phyloP scores from a whole-genome alignment of 2,113 vertebrate species.

The Tupaia tana region DNA sequence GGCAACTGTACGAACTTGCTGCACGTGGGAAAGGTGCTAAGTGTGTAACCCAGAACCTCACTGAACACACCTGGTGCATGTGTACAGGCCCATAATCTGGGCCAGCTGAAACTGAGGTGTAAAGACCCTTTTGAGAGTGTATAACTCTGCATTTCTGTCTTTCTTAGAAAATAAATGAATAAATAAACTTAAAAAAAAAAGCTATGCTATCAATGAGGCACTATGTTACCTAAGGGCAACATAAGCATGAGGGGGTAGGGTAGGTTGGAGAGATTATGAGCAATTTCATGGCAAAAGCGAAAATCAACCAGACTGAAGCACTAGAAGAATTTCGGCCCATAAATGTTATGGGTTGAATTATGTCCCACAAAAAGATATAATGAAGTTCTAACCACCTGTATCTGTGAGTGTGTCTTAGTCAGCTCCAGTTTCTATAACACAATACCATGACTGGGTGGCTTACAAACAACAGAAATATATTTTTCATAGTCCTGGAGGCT shows the following conservation, averaged over 20 bases:
- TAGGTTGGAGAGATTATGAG: not conserved
- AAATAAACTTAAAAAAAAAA: too few relatives aligned
- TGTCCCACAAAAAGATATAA: not conserved
- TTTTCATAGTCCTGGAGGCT: not conserved
- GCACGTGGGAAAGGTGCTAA: too few relatives aligned
- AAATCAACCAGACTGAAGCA: conserved; percentile 38
- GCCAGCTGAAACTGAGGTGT: too few relatives aligned
- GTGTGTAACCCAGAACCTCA: too few relatives aligned
- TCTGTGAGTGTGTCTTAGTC: not conserved
- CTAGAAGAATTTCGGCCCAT: conserved; percentile 22
- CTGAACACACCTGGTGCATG: too few relatives aligned
- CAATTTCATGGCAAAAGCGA: conserved; percentile 15
- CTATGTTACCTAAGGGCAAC: not conserved
- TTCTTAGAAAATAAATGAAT: too few relatives aligned
- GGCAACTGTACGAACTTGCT: too few relatives aligned
- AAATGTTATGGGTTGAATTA: not conserved
- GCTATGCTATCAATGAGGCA: not conserved
- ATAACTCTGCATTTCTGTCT: too few relatives aligned
- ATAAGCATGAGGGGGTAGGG: too few relatives aligned
- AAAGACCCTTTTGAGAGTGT: too few relatives aligned
- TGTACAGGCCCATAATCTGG: too few relatives aligned
- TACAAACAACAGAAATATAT: not conserved
- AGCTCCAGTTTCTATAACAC: not conserved
- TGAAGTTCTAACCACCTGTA: not conserved
- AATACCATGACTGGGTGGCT: not conserved